Percentiles rank a stretch among this genome's conserved stretches.
phyloP scores from a whole-genome alignment of 2,113 vertebrate species.

The Tetrao urogallus region DNA sequence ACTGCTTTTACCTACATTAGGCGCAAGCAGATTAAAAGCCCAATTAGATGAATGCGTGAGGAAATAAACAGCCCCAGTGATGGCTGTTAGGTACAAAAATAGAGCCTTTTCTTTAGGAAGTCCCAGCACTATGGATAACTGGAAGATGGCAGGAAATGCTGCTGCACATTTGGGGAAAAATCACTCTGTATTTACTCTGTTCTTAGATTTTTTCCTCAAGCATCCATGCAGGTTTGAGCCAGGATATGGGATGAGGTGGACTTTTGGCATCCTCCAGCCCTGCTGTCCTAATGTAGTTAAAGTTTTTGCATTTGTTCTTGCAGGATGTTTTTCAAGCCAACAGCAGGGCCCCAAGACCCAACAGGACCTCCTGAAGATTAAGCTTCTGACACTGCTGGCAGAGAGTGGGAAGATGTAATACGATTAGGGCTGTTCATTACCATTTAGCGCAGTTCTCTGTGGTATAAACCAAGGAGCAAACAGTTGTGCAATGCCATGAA shows the following conservation, averaged over 20 bases:
- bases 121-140: neutral
- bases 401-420: neutral
- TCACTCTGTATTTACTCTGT: neutral
- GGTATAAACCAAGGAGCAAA: neutral
- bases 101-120: neutral
- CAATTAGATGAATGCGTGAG: neutral
- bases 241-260: constrained; percentile 7
- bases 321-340: neutral
- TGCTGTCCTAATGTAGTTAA: neutral
- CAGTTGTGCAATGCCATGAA: neutral
- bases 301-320: neutral
- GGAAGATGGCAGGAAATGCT: constrained; percentile 5
- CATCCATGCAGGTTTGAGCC: neutral
- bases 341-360: neutral
- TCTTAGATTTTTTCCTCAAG: neutral
- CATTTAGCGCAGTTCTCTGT: neutral
- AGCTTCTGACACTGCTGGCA: neutral
- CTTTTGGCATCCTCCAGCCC: neutral
- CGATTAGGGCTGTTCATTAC: neutral
- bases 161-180: neutral
- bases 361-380: neutral
- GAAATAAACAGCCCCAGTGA: neutral
- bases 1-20: neutral
- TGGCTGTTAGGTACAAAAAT: neutral
- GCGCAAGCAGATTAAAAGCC: neutral